Evolutionary conservation across 1,140 invertebrate species (phyloP).

Genomic region (Phthorimaea operculella): DNA sequence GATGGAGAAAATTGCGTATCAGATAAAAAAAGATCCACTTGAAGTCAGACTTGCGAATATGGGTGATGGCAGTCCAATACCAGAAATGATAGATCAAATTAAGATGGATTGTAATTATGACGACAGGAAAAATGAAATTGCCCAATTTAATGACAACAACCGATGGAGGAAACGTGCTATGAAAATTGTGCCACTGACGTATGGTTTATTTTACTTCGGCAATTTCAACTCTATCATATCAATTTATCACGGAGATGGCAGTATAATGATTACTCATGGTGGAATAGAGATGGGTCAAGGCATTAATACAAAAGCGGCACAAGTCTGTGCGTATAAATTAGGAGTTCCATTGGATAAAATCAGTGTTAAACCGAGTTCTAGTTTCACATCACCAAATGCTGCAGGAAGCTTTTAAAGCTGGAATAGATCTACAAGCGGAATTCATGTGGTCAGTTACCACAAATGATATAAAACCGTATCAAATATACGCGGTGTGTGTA

Average conservation of each 20-base stretch:
- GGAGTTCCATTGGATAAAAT: slow-evolving; percentile 76
- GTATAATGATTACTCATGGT: slow-evolving; percentile 76
- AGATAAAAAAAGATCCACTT: slow-evolving; percentile 74
- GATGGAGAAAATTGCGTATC: slow-evolving; percentile 84
- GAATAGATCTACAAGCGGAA: slow-evolving; percentile 73
- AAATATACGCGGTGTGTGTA: slow-evolving; percentile 71
- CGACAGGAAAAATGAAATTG: slow-evolving; percentile 66
- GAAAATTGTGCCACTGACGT: slow-evolving; percentile 72
- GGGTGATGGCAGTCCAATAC: slow-evolving; percentile 54
- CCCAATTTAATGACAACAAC: slow-evolving; percentile 75
- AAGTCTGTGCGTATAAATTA: slow-evolving; percentile 78
- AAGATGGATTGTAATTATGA: slow-evolving; percentile 71
- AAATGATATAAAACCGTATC: slow-evolving; percentile 68
- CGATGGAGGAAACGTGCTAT: slow-evolving; percentile 83
- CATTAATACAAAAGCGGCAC: slow-evolving; percentile 78
- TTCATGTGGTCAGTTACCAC: slow-evolving; percentile 69
- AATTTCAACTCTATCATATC: slow-evolving; percentile 74
- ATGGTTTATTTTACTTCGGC: slow-evolving; percentile 66
- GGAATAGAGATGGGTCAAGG: no score
- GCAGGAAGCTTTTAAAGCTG: slow-evolving; percentile 57
- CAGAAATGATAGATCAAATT: slow-evolving; percentile 71
- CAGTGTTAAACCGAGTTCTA: slow-evolving; percentile 73
- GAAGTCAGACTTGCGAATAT: slow-evolving; percentile 76
- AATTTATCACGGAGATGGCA: slow-evolving; percentile 80
- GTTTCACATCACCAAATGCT: slow-evolving; percentile 73